Conservation (phyloP, 2,888 invertebrate genomes). For the Lepas anatifera region DNA sequence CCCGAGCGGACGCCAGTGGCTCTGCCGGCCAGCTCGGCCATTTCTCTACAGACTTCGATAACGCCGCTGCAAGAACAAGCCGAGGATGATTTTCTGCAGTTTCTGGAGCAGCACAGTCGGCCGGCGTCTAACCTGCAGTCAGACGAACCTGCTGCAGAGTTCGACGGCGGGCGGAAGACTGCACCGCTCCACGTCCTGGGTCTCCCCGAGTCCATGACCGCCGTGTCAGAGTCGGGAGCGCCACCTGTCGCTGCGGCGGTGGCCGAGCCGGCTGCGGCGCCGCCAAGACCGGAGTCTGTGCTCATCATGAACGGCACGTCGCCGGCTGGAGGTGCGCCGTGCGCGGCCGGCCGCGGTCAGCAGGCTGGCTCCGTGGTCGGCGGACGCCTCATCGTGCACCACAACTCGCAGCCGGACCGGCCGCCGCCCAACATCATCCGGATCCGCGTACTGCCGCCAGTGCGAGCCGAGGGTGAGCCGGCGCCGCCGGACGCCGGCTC, state of each 20-base stretch:
- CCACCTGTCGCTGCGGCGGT: not conserved
- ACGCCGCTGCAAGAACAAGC: not conserved
- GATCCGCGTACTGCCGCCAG: not conserved
- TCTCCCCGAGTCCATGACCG: not conserved
- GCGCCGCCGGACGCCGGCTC: too few relatives aligned
- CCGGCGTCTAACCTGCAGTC: not conserved
- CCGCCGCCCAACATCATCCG: constrained; percentile 12
- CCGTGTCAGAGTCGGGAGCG: not conserved
- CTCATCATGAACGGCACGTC: not conserved
- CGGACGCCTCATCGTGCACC: not conserved
- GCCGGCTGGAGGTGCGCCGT: not conserved
- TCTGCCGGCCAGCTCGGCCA: too few relatives aligned
- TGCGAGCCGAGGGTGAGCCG: not conserved
- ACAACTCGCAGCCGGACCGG: constrained; percentile 1
- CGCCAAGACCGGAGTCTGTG: not conserved
- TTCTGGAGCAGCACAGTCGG: constrained; percentile 8
- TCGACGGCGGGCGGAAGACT: not conserved
- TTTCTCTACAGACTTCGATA: too few relatives aligned
- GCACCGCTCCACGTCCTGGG: not conserved
- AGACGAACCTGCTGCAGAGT: not conserved
- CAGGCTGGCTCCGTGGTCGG: not conserved
- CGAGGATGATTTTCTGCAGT: not conserved
- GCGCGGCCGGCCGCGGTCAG: not conserved
- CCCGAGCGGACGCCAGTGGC: too few relatives aligned
- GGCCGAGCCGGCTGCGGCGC: not conserved